Base-by-base conservation (phyloP, 2,113 vertebrate species). In the Sceloporus undulatus region DNA sequence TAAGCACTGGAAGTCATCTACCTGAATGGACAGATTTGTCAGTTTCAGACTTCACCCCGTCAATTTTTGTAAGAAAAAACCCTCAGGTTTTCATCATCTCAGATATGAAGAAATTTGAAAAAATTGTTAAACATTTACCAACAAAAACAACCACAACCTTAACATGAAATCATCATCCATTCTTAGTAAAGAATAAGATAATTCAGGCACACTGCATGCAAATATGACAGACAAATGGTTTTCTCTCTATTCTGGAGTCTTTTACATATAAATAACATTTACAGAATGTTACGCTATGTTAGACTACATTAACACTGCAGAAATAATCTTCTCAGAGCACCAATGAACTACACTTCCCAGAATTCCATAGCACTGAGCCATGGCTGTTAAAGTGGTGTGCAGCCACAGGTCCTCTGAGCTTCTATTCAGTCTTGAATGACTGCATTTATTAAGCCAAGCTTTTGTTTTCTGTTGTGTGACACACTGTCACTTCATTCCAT, bases 401-500 rank as follows among this genome's bases (percentile, higher is more conserved):
- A 34, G 34, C 34, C 3, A 21, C 25, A 74, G 40, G 19, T 1
- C 7, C 48, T 82, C 25, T 52, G 29, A 87, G 78, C 16, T 0
- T 82, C 29, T 19, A n/a, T 3, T 1, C 21, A 2, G 25, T n/a
- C 2, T 1, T 0, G 19, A 86, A 2, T 52, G 52, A 34, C 1
- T 38, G 71, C 65, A 5, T 7, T 78, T 18, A 71, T 0, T 0
- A 74, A 4, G 65, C 18, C 23, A 40, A 83, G 42, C 10, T 40
- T 70, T 18, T 21, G 1, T 16, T 29, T 27, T 78, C 48, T 11
- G 27, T 19, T 27, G 21, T 19, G 18, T 0, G 66, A 0, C 19
- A 56, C 0, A 0, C 0, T 1, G 70, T 56, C 29, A 48, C 62
- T 54, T 0, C 0, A 80, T 66, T 7, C 0, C 54, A 10, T 62